Base-by-base conservation (phyloP, 2,113 vertebrate species). In the Charadrius vociferus region DNA sequence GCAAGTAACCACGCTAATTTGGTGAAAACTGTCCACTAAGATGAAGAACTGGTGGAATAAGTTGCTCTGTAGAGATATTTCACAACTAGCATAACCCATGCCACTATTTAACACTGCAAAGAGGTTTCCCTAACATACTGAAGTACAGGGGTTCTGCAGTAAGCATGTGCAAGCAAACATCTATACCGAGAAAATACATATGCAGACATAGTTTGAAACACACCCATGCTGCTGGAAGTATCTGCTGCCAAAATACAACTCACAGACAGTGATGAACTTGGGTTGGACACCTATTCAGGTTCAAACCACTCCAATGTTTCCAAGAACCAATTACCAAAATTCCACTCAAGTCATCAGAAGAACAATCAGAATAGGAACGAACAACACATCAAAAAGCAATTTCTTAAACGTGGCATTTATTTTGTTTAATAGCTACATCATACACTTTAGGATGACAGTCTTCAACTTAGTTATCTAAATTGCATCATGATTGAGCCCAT, bases 371-470 rank as follows among this genome's bases (percentile, higher is more conserved):
- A 85, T 85, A 75, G 47, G 32, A 89, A 95, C 8, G 1, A 95
- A 68, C 32, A 88, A 39, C 77, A 80, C 58, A 89, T 93, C 80
- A 79, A 87, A 88, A 95, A 89, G 73, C 83, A 85, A 70, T 96
- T 95, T 78, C 78, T 95, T 89, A 95, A 70, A 58, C 41, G 78
- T 27, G 26, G 36, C 73, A 75, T 80, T 94, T 93, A 62, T 72
- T 92, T 86, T 92, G 63, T 68, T 97, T 97, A 97, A 94, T 94
- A 86, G 95, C 93, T 81, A 58, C 86, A 77, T 77, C 70, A 80
- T 23, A 88, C n/a, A 49, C 66, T 85, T 90, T 9, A 72, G 39
- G 49, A 89, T 87, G 83, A 81, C 89, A 95, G 59, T 70, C 52
- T 91, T 95, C 84, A 90, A 72, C 63, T 73, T 87, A 41, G 77